Percentiles rank a stretch among this genome's conserved stretches.
phyloP scores from a whole-genome alignment of 2,888 invertebrate genomes.

The Acanthosepion lycidas region DNA sequence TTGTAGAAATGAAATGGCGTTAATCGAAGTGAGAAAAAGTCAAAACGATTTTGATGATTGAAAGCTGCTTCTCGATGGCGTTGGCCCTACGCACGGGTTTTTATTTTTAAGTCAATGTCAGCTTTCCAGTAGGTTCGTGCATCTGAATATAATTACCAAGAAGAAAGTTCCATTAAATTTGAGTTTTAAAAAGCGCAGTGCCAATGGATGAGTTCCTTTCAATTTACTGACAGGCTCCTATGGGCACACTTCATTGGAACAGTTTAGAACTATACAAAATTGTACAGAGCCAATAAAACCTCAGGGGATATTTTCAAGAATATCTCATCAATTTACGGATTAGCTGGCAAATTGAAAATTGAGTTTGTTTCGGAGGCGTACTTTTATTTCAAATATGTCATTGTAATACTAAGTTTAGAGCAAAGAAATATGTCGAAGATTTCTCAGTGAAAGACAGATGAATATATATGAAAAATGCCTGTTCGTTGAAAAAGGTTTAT shows the following conservation, averaged over 20 bases:
- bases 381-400: neutral
- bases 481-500: neutral
- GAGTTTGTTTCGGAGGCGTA: neutral
- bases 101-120: too few relatives aligned
- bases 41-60: too few relatives aligned
- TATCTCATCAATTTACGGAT: constrained; percentile 40
- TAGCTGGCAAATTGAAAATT: constrained; percentile 36
- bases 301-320: constrained; percentile 33
- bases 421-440: neutral
- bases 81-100: too few relatives aligned
- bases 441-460: neutral
- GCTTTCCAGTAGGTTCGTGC: too few relatives aligned
- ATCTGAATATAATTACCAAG: neutral
- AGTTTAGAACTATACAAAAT: constrained; percentile 5
- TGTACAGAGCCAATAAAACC: neutral
- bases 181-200: neutral
- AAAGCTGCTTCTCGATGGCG: too few relatives aligned
- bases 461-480: neutral
- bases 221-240: neutral
- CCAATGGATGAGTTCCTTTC: neutral
- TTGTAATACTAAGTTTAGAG: neutral
- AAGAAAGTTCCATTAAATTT: neutral
- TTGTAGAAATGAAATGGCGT: too few relatives aligned
- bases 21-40: too few relatives aligned
- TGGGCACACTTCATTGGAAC: neutral